phyloP scores from a whole-genome alignment of 2,113 vertebrate species.

The Syngnathus scovelli region DNA sequence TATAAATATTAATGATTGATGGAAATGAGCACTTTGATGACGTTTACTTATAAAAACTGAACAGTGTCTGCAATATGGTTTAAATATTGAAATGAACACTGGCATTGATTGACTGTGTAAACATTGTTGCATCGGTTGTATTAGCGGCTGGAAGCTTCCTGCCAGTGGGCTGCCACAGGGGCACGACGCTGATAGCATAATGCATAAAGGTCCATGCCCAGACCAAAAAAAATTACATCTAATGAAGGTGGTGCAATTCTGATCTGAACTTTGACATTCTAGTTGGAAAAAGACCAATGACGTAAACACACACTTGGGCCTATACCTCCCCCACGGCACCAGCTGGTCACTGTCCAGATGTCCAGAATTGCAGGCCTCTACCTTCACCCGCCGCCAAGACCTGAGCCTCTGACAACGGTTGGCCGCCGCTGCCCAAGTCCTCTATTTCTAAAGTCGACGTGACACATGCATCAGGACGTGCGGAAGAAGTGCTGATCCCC shows the following conservation, averaged over 20 bases:
- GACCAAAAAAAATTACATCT: not conserved
- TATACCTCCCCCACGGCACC: not conserved
- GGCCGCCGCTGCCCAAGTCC: not conserved
- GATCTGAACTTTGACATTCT: not conserved
- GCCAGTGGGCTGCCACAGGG: too few species aligned
- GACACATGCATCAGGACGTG: not conserved
- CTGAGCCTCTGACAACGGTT: not conserved
- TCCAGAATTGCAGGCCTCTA: not conserved
- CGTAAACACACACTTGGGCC: not conserved
- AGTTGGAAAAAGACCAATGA: not conserved
- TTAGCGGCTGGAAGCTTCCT: too few species aligned
- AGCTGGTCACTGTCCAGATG: constrained; percentile 4
- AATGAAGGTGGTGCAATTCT: not conserved
- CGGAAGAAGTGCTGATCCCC: not conserved
- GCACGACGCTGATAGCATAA: too few species aligned
- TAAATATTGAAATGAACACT: not conserved
- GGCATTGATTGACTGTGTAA: too few species aligned
- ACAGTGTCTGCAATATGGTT: not conserved
- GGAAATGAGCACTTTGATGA: not conserved
- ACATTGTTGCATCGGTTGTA: too few species aligned
- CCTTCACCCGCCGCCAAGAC: constrained; percentile 3
- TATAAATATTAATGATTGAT: not conserved
- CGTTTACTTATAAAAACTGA: not conserved
- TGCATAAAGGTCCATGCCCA: too few species aligned
- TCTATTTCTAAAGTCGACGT: not conserved